These are phyloP conservation scores for Ethmia dodecea DNA, from an alignment of 2,888 invertebrate species.

Conservation along the genomic window DNA sequence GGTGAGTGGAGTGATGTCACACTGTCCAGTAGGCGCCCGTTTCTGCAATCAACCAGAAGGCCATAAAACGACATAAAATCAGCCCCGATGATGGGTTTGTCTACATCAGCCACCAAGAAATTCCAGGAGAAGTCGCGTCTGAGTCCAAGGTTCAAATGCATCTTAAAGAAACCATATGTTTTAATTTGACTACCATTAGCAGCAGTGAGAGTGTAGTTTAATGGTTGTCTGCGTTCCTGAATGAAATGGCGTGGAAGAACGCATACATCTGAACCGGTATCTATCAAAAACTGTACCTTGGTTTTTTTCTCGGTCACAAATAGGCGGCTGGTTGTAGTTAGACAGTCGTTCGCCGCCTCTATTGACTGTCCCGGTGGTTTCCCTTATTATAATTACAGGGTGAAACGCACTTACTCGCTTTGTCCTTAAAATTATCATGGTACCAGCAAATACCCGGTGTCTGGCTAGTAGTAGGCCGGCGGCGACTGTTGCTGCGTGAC, in stretches of 20 bases:
- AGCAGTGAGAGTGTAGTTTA: slow-evolving; percentile 2
- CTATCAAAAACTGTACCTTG: slow-evolving; percentile 20
- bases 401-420: slow-evolving; percentile 1
- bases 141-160: slow-evolving; percentile 7
- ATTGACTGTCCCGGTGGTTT: slow-evolving; percentile 4
- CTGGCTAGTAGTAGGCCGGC: not conserved
- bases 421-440: not conserved
- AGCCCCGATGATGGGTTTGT: slow-evolving; percentile 11
- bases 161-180: slow-evolving; percentile 1
- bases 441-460: slow-evolving; percentile 8
- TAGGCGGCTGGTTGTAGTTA: slow-evolving; percentile 13
- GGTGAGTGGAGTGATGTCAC: not conserved
- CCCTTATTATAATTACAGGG: slow-evolving; percentile 10
- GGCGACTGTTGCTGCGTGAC: not conserved
- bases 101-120: slow-evolving; percentile 12
- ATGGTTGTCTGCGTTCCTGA: not conserved
- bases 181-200: slow-evolving; percentile 6
- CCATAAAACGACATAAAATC: slow-evolving; percentile 12
- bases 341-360: slow-evolving; percentile 16
- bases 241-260: slow-evolving; percentile 1
- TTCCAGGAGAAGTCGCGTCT: slow-evolving; percentile 7
- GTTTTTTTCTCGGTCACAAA: too few species aligned
- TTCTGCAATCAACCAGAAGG: slow-evolving; percentile 8
- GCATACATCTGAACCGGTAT: slow-evolving; percentile 15
- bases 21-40: slow-evolving; percentile 14